Conservation (phyloP, 2,888 invertebrate genomes). For the Hybos culiciformis region DNA sequence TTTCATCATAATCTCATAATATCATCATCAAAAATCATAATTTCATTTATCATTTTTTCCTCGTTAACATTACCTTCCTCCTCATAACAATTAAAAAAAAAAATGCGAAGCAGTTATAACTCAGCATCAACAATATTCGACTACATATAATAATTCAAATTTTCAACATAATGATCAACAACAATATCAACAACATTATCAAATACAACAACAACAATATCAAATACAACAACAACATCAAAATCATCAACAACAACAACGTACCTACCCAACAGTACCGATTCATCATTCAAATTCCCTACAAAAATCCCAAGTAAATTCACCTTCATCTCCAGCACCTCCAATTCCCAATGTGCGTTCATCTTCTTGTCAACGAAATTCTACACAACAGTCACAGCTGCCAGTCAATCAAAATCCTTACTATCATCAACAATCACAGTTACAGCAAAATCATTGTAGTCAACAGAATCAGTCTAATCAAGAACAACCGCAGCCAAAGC, state of each 20-base stretch:
- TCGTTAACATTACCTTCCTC: conserved; percentile 18
- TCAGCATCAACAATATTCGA: conserved; percentile 16
- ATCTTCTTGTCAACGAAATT: conserved; percentile 29
- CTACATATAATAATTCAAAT: conserved; percentile 11
- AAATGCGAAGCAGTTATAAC: conserved; percentile 27
- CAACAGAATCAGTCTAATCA: too few relatives aligned
- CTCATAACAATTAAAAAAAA: conserved; percentile 32
- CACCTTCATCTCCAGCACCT: conserved; percentile 8
- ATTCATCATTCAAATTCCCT: conserved; percentile 13
- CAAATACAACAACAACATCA: conserved; percentile 12
- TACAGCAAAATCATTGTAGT: too few relatives aligned
- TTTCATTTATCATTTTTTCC: conserved; percentile 27
- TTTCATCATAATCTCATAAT: conserved; percentile 26
- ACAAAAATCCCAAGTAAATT: conserved; percentile 10
- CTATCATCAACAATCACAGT: too few relatives aligned
- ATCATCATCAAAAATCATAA: conserved; percentile 21
- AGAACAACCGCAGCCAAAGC: conserved; percentile 11
- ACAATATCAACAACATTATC: conserved; percentile 11
- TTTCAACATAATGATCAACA: conserved; percentile 16
- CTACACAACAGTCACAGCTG: too few relatives aligned
- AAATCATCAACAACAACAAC: conserved; percentile 12
- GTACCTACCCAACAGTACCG: conserved; percentile 19
- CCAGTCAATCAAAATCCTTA: too few relatives aligned
- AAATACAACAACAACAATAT: conserved; percentile 10
- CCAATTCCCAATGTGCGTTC: conserved; percentile 20